A percentile compares a stretch with the other conserved stretches of the same genome.
Conservation (phyloP, 2,113 vertebrate genomes). For the Mormyrus lacerda region DNA sequence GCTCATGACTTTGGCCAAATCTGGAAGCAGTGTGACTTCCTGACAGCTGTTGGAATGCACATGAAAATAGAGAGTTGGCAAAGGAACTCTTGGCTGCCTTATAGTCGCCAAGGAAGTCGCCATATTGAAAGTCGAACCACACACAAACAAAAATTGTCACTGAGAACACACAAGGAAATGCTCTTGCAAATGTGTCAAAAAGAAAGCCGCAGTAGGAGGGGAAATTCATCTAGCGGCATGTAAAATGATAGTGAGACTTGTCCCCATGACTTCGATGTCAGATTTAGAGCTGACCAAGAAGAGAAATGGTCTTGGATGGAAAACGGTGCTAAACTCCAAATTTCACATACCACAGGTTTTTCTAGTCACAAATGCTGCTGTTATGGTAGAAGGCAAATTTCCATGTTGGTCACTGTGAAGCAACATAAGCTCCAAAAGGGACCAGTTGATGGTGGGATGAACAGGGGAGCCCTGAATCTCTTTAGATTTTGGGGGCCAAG, state of each 20-base stretch:
- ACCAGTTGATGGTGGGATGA: background rate
- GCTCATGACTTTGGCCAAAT: background rate
- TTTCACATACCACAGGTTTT: background rate
- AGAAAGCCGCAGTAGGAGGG: background rate
- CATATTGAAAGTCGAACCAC: background rate
- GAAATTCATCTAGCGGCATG: background rate
- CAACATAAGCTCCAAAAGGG: background rate
- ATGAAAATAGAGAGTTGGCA: background rate
- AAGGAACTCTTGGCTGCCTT: background rate
- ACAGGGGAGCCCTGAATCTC: background rate
- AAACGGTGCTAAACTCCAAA: background rate
- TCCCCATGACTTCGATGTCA: background rate
- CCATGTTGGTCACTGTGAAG: background rate
- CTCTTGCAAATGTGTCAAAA: background rate
- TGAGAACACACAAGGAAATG: background rate
- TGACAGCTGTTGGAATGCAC: background rate
- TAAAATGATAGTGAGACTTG: background rate
- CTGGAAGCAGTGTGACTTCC: background rate
- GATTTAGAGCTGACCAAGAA: background rate
- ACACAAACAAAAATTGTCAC: background rate
- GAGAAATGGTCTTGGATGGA: background rate
- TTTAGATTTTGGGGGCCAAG: background rate
- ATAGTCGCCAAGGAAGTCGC: background rate
- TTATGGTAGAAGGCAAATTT: background rate
- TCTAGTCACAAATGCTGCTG: background rate